phyloP scores from a whole-genome alignment of 2,113 vertebrate genomes.

The Chauna torquata region DNA sequence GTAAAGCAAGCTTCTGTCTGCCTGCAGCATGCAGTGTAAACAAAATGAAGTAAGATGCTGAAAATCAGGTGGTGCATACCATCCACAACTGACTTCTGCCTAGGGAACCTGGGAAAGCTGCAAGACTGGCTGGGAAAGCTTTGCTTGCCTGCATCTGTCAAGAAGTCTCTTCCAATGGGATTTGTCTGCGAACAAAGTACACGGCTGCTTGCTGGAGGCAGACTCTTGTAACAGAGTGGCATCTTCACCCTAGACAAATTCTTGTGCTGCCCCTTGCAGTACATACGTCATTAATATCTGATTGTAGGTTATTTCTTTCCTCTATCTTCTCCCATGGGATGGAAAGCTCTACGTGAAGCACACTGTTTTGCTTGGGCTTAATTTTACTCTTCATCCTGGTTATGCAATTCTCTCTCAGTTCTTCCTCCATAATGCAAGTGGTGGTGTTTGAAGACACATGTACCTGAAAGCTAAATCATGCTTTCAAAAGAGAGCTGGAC shows the following conservation, averaged over 20 bases:
- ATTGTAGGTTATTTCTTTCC: neutral
- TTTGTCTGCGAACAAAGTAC: neutral
- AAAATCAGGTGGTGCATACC: neutral
- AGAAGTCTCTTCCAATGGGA: neutral
- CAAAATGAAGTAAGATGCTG: neutral
- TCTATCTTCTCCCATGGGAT: neutral
- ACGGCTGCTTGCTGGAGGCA: neutral
- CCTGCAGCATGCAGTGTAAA: neutral
- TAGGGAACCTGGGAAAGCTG: neutral
- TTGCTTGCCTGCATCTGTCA: neutral
- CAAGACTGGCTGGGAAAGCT: neutral
- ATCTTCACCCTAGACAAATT: neutral
- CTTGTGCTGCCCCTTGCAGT: neutral
- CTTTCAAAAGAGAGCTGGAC: neutral
- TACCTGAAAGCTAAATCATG: neutral
- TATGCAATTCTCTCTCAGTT: neutral
- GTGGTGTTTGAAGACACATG: neutral
- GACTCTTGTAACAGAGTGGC: neutral
- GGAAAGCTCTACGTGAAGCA: rapidly evolving
- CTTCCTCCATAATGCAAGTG: neutral
- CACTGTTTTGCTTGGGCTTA: neutral
- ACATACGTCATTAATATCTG: neutral
- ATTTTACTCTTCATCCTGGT: neutral
- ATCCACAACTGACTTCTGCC: neutral
- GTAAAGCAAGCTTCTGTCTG: neutral